phyloP scores from a whole-genome alignment of 2,797 vertebrate genomes.

The Silurus aristotelis region DNA sequence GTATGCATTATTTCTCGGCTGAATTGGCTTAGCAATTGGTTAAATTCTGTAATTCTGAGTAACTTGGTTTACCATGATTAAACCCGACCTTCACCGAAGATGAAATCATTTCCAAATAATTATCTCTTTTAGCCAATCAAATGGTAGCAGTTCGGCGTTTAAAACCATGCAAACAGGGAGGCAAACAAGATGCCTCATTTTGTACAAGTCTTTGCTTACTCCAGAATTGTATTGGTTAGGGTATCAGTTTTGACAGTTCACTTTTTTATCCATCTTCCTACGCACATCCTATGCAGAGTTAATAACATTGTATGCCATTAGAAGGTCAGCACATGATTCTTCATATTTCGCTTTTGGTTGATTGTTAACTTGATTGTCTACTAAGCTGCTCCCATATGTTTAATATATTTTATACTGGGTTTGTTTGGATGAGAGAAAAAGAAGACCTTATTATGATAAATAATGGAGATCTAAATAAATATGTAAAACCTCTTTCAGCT shows the following conservation, averaged over 20 bases:
- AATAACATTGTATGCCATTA: not conserved
- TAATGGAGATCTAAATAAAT: conserved; percentile 5
- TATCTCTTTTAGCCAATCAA: not conserved
- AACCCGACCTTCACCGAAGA: not conserved
- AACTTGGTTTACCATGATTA: not conserved
- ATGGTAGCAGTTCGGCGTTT: too few relatives aligned
- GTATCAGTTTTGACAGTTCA: not conserved
- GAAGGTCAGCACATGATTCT: not conserved
- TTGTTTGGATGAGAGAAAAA: not conserved
- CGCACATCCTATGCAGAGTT: not conserved
- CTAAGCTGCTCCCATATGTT: not conserved
- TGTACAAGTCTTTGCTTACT: not conserved
- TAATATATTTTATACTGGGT: not conserved
- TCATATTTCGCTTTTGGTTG: not conserved
- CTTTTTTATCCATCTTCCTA: not conserved
- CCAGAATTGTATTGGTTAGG: not conserved
- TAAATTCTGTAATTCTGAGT: too few relatives aligned
- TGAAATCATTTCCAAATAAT: not conserved
- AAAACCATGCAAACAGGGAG: not conserved
- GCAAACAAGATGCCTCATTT: not conserved
- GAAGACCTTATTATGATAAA: not conserved
- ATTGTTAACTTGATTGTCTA: not conserved
- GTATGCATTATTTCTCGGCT: not conserved
- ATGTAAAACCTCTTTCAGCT: not conserved
- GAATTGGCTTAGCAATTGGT: not conserved